phyloP scores from a whole-genome alignment of 2,888 invertebrate species.

The Minunthozetes semirufus region DNA sequence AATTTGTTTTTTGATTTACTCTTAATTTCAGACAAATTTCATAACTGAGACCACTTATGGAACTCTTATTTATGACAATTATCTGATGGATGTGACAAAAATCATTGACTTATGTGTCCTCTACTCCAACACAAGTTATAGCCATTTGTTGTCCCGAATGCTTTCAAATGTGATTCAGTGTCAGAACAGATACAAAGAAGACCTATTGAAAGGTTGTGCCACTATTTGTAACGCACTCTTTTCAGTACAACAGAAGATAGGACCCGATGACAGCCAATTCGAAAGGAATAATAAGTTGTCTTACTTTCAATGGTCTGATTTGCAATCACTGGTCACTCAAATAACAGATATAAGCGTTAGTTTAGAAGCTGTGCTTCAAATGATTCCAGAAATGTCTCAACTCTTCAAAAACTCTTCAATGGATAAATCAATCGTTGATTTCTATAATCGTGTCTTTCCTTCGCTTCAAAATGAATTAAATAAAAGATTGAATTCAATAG shows the following conservation, averaged over 20 bases:
- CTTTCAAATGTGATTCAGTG: conserved; percentile 60
- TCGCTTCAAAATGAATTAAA: conserved; percentile 61
- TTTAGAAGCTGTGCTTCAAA: background rate
- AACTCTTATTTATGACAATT: conserved; percentile 66
- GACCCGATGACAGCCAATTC: conserved; percentile 2
- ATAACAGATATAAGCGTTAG: conserved; percentile 22
- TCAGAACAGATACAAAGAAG: conserved; percentile 61
- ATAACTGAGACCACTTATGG: background rate
- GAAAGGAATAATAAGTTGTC: background rate
- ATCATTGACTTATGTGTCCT: conserved; percentile 68
- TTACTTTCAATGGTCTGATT: background rate
- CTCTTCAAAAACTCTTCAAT: background rate
- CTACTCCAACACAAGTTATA: conserved; percentile 60
- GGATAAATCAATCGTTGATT: conserved; percentile 52
- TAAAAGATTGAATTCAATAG: conserved; percentile 37
- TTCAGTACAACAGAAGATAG: background rate
- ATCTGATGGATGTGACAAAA: conserved; percentile 72
- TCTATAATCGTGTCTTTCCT: conserved; percentile 69
- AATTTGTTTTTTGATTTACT: conserved; percentile 12
- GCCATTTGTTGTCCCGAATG: conserved; percentile 57
- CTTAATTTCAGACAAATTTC: conserved; percentile 27
- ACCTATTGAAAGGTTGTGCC: conserved; percentile 49
- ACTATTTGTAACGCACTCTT: conserved; percentile 45
- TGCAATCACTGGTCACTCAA: conserved; percentile 13
- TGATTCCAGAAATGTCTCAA: background rate